Percentiles rank a stretch among this genome's conserved stretches.
These are phyloP conservation scores for Azemiops feae DNA, from an alignment of 2,113 vertebrate species.

Conservation along the genomic window DNA sequence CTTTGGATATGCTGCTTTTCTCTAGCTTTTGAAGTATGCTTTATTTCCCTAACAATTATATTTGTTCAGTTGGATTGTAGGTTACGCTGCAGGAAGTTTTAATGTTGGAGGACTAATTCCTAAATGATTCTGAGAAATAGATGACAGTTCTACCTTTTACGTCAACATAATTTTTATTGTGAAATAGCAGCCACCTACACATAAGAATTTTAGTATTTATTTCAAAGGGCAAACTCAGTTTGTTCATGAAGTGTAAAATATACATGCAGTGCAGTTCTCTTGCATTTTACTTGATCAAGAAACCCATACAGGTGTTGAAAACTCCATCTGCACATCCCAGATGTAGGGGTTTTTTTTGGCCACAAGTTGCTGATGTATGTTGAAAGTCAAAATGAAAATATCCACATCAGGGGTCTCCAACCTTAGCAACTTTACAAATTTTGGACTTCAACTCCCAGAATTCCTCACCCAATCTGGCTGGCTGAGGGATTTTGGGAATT, in stretches of 20 bases:
- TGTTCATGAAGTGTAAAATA: not conserved
- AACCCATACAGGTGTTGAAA: not conserved
- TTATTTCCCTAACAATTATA: not conserved
- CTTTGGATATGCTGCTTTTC: not conserved
- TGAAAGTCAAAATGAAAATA: not conserved
- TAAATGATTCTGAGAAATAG: not conserved
- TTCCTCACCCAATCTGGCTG: not conserved
- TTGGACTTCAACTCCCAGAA: too few species aligned
- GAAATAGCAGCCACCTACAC: not conserved
- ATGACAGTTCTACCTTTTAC: not conserved
- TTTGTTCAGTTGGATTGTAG: not conserved
- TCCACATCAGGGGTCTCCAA: too few species aligned
- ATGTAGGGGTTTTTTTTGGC: too few species aligned
- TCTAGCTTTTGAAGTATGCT: not conserved
- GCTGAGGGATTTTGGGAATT: not conserved
- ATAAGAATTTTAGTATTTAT: not conserved
- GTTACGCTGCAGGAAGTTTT: conserved; percentile 20
- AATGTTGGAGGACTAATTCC: not conserved
- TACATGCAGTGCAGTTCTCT: not conserved
- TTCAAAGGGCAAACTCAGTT: not conserved
- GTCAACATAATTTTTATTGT: not conserved
- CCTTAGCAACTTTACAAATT: too few species aligned
- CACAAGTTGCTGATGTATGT: too few species aligned
- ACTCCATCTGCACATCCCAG: not conserved
- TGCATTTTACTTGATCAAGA: not conserved